A percentile compares a stretch with the other conserved stretches of the same genome.
Evolutionary conservation across 2,888 invertebrate species (phyloP).

Genomic region (Zygaena filipendulae): DNA sequence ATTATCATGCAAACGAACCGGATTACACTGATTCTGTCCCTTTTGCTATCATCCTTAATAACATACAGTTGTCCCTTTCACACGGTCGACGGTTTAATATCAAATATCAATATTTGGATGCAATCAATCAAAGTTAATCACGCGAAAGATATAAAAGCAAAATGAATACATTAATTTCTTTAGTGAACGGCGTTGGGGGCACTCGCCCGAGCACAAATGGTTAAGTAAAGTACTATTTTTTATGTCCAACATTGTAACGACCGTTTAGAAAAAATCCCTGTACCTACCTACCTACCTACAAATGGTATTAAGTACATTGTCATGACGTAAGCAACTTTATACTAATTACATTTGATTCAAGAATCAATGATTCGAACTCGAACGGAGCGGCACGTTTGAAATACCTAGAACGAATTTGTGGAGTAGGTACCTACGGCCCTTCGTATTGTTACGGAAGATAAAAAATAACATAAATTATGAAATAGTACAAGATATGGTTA

Average conservation of each 20-base stretch:
- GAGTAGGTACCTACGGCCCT: no score
- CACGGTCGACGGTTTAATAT: constrained; percentile 33
- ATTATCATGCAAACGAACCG: constrained; percentile 32
- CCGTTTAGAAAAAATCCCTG: constrained; percentile 53
- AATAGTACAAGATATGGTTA: no score
- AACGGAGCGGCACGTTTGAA: constrained; percentile 1
- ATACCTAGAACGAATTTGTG: no score
- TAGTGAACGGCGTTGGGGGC: constrained; percentile 42
- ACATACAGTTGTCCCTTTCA: constrained; percentile 25
- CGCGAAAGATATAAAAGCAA: constrained; percentile 64
- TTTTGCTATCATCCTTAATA: constrained; percentile 17
- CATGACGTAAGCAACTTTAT: constrained; percentile 53
- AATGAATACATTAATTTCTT: constrained; percentile 60
- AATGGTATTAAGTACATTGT: constrained; percentile 45
- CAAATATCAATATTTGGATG: constrained; percentile 64
- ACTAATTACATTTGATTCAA: constrained; percentile 46
- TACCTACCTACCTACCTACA: constrained; percentile 37
- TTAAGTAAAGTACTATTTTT: constrained; percentile 43
- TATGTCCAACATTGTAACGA: constrained; percentile 47
- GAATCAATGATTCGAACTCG: constrained; percentile 18
- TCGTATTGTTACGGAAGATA: no score
- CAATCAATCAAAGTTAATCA: constrained; percentile 68
- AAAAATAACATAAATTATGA: no score
- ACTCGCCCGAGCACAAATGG: constrained; percentile 35
- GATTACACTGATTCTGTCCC: constrained; percentile 20